Conservation (phyloP, 2,888 invertebrate genomes). For the Melieria crassipennis region DNA sequence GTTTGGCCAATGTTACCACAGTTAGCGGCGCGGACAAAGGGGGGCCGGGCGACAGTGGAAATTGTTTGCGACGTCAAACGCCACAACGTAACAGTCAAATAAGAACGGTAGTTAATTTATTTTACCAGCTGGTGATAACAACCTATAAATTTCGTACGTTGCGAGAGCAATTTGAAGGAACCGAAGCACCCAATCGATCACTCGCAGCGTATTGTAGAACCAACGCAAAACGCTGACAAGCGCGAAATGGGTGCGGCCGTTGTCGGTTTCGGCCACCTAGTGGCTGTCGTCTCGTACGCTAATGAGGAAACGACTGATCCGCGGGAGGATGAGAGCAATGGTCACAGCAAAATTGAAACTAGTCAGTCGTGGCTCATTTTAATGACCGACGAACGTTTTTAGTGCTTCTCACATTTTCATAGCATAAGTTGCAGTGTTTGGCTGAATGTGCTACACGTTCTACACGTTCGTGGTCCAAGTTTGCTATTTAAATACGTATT, state of each 20-base stretch:
- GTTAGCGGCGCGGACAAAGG: no score
- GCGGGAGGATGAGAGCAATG: no score
- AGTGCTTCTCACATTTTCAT: no score
- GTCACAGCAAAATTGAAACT: not conserved
- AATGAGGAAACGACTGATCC: not conserved
- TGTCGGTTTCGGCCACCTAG: not conserved
- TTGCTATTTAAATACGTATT: no score
- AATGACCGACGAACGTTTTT: not conserved
- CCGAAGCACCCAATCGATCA: not conserved
- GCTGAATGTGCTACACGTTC: no score
- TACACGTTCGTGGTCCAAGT: no score
- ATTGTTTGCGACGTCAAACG: no score
- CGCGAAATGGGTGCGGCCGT: not conserved
- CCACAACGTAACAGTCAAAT: not conserved
- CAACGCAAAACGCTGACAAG: not conserved
- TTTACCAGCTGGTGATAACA: conserved; percentile 47
- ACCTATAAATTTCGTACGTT: conserved; percentile 25
- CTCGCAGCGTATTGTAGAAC: not conserved
- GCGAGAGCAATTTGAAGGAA: not conserved
- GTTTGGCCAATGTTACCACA: no score
- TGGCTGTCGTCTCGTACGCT: not conserved
- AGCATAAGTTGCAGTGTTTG: no score
- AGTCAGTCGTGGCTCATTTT: not conserved
- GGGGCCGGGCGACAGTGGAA: no score
- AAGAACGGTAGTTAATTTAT: conserved; percentile 38